phyloP scores from a whole-genome alignment of 2,113 vertebrate species.

The Gila orcuttii region DNA sequence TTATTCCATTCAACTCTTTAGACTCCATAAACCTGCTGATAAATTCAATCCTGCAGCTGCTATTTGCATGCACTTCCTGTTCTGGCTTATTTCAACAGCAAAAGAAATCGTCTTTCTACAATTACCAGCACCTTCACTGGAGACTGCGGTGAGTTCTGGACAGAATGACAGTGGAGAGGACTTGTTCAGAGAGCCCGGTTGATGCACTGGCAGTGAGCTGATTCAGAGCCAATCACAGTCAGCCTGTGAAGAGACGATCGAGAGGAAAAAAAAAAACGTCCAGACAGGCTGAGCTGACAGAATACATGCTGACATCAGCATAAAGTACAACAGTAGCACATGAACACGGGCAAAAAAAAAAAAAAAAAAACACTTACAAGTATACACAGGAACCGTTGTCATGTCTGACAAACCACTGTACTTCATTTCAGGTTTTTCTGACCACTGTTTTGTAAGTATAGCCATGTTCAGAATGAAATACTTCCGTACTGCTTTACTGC shows the following conservation, averaged over 20 bases:
- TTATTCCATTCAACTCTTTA: not conserved
- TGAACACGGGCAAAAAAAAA: not conserved
- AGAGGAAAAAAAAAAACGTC: not conserved
- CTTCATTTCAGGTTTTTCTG: not conserved
- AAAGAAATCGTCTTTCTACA: not conserved
- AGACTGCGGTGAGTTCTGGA: constrained; percentile 9
- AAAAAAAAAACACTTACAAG: not conserved
- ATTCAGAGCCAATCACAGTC: not conserved
- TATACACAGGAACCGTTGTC: not conserved
- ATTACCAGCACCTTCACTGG: not conserved
- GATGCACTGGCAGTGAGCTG: not conserved
- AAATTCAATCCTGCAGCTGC: not conserved
- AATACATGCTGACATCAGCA: not conserved
- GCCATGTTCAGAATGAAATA: not conserved
- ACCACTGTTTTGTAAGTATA: not conserved
- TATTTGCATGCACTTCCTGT: not conserved
- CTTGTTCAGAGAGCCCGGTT: not conserved
- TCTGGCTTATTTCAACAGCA: not conserved
- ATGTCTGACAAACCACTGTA: not conserved
- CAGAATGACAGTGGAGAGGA: constrained; percentile 24
- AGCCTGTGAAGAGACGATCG: not conserved
- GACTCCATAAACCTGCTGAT: not conserved
- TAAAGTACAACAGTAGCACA: not conserved
- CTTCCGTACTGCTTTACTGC: not conserved
- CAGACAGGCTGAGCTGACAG: not conserved